Percentiles rank a stretch among this genome's conserved stretches.
Conservation (phyloP, 2,797 vertebrate genomes). For the Parotocinclus haroldoi region DNA sequence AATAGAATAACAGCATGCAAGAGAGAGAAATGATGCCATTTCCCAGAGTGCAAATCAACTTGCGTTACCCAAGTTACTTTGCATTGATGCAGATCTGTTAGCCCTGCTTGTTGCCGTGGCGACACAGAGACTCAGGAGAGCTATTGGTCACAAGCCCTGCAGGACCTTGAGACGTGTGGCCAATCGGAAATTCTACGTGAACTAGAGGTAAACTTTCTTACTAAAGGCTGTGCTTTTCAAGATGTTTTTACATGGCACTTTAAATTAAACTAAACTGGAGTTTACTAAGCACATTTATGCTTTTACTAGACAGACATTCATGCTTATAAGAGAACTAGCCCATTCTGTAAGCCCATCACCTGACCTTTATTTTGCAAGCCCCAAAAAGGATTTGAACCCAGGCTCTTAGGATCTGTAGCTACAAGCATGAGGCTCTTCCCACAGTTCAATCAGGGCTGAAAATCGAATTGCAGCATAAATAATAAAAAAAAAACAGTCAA, state of each 20-base stretch:
- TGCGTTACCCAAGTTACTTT: conserved; percentile 75
- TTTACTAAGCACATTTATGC: too few species aligned
- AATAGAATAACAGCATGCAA: too few species aligned
- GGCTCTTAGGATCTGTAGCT: too few species aligned
- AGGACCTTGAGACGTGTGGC: conserved; percentile 97
- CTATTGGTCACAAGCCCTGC: conserved; percentile 95
- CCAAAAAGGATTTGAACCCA: too few species aligned
- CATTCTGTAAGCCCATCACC: too few species aligned
- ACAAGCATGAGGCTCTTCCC: too few species aligned
- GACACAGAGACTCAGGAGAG: conserved; percentile 83
- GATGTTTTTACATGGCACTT: too few species aligned
- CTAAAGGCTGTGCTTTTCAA: not conserved
- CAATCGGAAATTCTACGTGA: conserved; percentile 97
- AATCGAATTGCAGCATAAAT: too few species aligned
- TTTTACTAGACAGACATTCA: not conserved
- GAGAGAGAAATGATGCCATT: conserved; percentile 17
- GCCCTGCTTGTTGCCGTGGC: conserved; percentile 81
- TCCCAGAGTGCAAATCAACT: conserved; percentile 44
- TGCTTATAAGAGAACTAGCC: too few species aligned
- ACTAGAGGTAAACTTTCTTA: conserved; percentile 85
- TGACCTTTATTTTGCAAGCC: too few species aligned
- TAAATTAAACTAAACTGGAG: not conserved
- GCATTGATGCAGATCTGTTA: conserved; percentile 92
- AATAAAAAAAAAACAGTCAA: too few species aligned
- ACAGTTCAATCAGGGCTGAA: too few species aligned